Evolutionary conservation across 2,113 vertebrate genomes (phyloP).

Genomic region (Pheucticus melanocephalus): DNA sequence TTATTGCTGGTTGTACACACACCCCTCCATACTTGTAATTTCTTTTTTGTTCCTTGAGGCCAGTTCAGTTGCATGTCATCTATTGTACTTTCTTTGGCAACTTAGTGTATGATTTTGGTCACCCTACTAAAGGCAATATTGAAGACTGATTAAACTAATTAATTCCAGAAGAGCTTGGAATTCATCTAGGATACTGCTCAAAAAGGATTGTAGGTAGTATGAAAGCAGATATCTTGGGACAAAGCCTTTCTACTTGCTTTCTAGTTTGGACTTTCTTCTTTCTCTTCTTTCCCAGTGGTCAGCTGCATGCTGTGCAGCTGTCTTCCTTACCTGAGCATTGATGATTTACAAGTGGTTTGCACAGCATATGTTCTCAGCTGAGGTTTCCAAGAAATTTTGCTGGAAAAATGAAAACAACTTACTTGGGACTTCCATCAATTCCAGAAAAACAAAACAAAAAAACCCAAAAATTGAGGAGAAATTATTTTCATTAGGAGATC

Average conservation of each 20-base stretch:
- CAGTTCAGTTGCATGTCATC: not conserved
- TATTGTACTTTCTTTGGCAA: not conserved
- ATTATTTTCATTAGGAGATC: not conserved
- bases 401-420: not conserved
- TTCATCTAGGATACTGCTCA: not conserved
- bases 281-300: not conserved
- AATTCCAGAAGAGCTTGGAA: not conserved
- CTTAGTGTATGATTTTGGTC: not conserved
- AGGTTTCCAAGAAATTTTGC: not conserved
- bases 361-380: not conserved
- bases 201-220: not conserved
- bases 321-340: not conserved
- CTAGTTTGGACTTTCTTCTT: not conserved
- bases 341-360: not conserved
- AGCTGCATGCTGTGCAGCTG: not conserved
- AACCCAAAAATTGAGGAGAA: not conserved
- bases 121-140: not conserved
- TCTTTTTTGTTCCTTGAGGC: not conserved
- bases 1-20: not conserved
- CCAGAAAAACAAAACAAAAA: not conserved
- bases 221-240: not conserved
- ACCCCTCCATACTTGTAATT: accelerated
- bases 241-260: not conserved
- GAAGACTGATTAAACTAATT: not conserved
- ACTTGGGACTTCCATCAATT: not conserved